These are phyloP conservation scores for Emydocephalus ijimae DNA, from an alignment of 2,113 vertebrate genomes.

Conservation along the genomic window DNA sequence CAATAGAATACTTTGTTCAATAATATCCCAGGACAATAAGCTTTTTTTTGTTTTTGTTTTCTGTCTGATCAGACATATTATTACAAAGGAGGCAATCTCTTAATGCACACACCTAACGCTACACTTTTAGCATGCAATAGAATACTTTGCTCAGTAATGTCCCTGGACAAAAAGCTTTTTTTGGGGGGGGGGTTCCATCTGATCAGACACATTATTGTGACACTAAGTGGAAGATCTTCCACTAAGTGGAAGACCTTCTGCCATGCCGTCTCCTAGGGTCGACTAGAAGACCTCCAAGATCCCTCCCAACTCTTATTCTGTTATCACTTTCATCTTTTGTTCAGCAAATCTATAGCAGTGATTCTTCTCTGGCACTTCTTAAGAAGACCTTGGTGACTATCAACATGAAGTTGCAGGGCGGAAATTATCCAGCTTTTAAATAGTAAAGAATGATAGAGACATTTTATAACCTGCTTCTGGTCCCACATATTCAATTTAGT, in stretches of 20 bases:
- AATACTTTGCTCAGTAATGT: background rate
- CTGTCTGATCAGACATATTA: background rate
- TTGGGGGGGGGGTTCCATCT: no score
- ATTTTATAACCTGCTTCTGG: background rate
- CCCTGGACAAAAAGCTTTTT: background rate
- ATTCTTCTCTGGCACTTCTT: background rate
- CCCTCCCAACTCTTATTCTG: background rate
- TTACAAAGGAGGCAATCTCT: background rate
- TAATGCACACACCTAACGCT: background rate
- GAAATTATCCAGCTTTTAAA: background rate
- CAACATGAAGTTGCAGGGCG: background rate
- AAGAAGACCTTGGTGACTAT: background rate
- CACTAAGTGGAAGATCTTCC: background rate
- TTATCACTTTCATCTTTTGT: background rate
- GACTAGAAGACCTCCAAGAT: background rate
- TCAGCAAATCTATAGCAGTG: background rate
- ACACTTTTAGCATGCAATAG: background rate
- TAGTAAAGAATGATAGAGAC: background rate
- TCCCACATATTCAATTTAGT: background rate
- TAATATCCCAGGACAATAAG: background rate
- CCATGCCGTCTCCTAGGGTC: background rate
- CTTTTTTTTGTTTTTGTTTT: background rate
- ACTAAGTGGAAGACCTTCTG: background rate
- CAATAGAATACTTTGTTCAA: background rate
- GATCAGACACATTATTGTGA: background rate